phyloP scores from a whole-genome alignment of 2,113 vertebrate genomes.

The Asarcornis scutulata region DNA sequence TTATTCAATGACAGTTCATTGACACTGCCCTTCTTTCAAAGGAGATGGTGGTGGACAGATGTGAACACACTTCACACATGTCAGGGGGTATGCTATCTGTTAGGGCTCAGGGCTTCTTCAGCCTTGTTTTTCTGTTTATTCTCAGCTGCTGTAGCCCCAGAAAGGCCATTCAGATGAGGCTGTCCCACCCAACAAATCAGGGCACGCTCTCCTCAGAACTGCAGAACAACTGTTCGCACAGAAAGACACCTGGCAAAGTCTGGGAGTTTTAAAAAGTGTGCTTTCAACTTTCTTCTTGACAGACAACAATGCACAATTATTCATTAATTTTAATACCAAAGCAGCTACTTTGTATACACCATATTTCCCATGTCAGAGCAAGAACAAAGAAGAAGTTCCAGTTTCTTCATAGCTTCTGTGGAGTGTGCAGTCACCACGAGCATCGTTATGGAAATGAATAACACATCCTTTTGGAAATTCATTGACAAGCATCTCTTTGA shows the following conservation, averaged over 20 bases:
- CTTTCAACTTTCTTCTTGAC: constrained; percentile 11
- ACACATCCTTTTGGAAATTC: constrained; percentile 23
- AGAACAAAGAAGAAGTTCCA: constrained; percentile 29
- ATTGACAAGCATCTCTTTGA: constrained; percentile 47
- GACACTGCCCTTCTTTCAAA: not conserved
- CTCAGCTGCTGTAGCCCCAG: not conserved
- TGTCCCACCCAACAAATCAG: not conserved
- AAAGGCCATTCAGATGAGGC: not conserved
- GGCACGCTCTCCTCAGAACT: not conserved
- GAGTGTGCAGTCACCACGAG: not conserved
- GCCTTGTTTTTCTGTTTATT: fast-evolving
- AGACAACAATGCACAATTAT: not conserved
- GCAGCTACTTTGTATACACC: constrained; percentile 18
- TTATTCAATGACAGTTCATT: not conserved
- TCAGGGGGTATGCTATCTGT: not conserved
- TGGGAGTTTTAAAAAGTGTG: not conserved
- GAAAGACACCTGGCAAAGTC: not conserved
- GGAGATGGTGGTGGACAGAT: not conserved
- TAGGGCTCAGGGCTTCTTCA: not conserved
- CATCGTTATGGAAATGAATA: constrained; percentile 13
- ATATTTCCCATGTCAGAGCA: not conserved
- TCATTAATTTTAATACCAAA: constrained; percentile 18
- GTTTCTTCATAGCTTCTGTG: constrained; percentile 11
- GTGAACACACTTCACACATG: not conserved
- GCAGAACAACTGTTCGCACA: not conserved